Evolutionary conservation across 2,113 vertebrate species (phyloP), one percentile per base, ranked within the genome.

Genomic region (Myodes glareolus): DNA sequence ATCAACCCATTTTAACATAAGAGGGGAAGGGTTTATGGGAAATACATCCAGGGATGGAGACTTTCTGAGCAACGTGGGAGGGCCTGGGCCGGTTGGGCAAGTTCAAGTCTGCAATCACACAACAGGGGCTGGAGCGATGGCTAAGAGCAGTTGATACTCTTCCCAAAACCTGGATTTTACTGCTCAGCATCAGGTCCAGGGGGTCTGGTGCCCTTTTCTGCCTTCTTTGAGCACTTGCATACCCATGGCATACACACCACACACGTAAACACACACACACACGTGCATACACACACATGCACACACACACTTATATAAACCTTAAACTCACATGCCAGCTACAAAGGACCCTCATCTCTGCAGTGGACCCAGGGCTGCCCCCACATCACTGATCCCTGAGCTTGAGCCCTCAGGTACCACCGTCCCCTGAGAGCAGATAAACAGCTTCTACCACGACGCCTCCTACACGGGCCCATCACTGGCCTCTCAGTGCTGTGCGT

Each of bases 311-410:
- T 58, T 58, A 58, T 6, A 58, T n/a, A 61, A 14, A 42, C 42
- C 13, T 63, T 61, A 85, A 85, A 65, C 27, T 21, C 39, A 90
- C 45, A 27, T 11, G 0, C 0, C 1, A 25, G 58, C 27, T 67
- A 1, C 21, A 13, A 70, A 78, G 77, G 21, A 4, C 75, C 61
- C 33, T 7, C 52, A 45, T 55, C 47, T 75, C 14, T 4, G 58
- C 58, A 50, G 8, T n/a, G 50, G 23, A 27, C 8, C 16, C 21
- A 65, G 61, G 23, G 0, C 23, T 67, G 21, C 17, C 33, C 21
- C 76, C 36, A 11, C 1, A 3, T n/a, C 1, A 3, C 11, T 7
- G 45, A 68, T n/a, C 73, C 4, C 6, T 6, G n/a, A 45, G 25
- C 58, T 68, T 39, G 6, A 10, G n/a, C 29, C 39, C 3, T 58